Percentiles rank a stretch among this genome's conserved stretches.
Conservation (phyloP, 2,113 vertebrate genomes). For the Hippocampus zosterae region DNA sequence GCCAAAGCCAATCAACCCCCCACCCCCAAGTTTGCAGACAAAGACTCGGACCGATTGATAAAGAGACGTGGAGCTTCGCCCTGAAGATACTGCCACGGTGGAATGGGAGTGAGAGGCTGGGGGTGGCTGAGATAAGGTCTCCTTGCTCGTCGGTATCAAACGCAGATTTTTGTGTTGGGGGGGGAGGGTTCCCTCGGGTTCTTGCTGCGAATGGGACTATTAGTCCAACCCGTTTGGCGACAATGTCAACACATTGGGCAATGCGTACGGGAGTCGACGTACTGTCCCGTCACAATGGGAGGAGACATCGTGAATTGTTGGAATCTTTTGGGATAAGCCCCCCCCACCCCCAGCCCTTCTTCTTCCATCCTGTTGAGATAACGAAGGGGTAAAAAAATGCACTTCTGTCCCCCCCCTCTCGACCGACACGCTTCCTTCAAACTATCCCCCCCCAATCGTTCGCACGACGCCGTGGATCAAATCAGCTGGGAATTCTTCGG, state of each 20-base stretch:
- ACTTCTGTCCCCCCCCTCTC: constrained; percentile 13
- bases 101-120: background rate
- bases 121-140: background rate
- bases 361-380: constrained; percentile 37
- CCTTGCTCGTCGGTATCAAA: background rate
- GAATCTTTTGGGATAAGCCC: constrained; percentile 68
- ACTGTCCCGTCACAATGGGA: constrained; percentile 25
- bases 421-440: background rate
- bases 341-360: background rate
- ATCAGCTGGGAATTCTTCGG: constrained; percentile 22
- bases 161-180: background rate
- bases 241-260: constrained; percentile 67
- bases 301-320: constrained; percentile 49
- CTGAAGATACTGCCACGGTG: constrained; percentile 29
- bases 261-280: constrained; percentile 48
- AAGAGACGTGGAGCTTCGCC: constrained; percentile 29
- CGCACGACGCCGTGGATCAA: background rate
- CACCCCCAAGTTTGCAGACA: constrained; percentile 2
- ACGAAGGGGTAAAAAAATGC: constrained; percentile 14
- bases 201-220: constrained; percentile 51
- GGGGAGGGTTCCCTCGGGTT: background rate
- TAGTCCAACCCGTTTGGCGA: constrained; percentile 70
- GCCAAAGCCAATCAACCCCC: background rate
- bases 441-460: too few relatives aligned
- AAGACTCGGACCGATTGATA: constrained; percentile 33